Evolutionary conservation across 2,797 vertebrate genomes (phyloP).

Genomic region (Eulemur rubriventer): DNA sequence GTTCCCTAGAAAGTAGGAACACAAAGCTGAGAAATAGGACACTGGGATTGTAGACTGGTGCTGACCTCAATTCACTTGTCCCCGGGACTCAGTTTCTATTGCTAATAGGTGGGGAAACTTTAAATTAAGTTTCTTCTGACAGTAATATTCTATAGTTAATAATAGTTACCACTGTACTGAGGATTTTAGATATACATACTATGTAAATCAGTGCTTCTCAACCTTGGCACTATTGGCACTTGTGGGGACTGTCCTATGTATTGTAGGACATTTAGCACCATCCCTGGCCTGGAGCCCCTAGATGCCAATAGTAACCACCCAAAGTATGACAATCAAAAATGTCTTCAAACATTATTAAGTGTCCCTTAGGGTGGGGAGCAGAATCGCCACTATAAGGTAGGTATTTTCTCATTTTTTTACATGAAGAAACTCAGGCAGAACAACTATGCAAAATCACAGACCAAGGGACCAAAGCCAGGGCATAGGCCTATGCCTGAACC

Average conservation of each 20-base stretch:
- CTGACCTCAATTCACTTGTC: background rate
- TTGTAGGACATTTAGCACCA: background rate
- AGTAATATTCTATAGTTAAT: background rate
- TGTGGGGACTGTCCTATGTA: background rate
- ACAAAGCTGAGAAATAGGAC: background rate
- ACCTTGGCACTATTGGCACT: background rate
- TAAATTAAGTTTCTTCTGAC: background rate
- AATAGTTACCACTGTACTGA: background rate
- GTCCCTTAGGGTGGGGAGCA: background rate
- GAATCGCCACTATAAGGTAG: background rate
- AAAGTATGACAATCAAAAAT: background rate
- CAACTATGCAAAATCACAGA: background rate
- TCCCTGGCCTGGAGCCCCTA: background rate
- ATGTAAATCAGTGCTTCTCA: background rate
- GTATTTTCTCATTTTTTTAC: constrained; percentile 23
- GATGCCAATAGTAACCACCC: background rate
- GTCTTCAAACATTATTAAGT: background rate
- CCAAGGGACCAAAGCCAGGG: background rate
- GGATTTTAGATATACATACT: background rate
- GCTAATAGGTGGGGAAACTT: background rate
- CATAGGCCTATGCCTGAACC: background rate
- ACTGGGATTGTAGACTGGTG: background rate
- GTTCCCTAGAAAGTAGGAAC: background rate
- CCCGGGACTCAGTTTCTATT: background rate
- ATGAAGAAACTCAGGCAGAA: background rate